Evolutionary conservation across 2,113 vertebrate genomes (phyloP).

Genomic region (Fulmarus glacialis): DNA sequence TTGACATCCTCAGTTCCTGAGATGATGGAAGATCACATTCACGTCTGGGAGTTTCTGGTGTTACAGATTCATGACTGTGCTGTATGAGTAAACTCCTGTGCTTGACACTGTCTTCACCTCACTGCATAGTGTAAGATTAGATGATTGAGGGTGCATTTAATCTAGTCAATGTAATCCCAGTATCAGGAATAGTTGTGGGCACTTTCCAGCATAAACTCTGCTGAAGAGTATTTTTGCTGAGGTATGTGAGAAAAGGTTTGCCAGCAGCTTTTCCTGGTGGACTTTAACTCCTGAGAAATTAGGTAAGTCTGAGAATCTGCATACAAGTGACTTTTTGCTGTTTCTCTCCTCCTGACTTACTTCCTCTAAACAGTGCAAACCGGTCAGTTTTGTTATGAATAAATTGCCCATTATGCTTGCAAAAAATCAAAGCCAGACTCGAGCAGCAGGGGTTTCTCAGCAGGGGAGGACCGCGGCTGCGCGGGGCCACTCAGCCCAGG

Average conservation of each 20-base stretch:
- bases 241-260: background rate
- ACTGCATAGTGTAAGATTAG: background rate
- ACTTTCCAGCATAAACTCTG: background rate
- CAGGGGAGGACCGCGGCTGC: fast-evolving
- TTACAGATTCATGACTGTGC: background rate
- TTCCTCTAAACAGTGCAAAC: background rate
- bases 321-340: background rate
- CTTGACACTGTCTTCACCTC: background rate
- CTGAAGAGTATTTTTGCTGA: background rate
- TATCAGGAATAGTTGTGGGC: background rate
- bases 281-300: background rate
- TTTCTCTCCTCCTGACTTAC: background rate
- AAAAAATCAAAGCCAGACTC: background rate
- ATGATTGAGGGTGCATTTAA: background rate
- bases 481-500: background rate
- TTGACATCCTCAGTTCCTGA: background rate
- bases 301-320: background rate
- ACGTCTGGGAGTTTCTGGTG: background rate
- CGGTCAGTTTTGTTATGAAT: background rate
- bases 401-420: background rate
- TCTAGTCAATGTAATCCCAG: background rate
- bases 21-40: background rate
- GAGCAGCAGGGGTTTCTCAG: background rate
- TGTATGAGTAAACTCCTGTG: background rate
- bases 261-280: background rate